A percentile compares a stretch with the other conserved stretches of the same genome.
Conservation (phyloP, 2,888 invertebrate genomes). For the Lacanobia oleracea region DNA sequence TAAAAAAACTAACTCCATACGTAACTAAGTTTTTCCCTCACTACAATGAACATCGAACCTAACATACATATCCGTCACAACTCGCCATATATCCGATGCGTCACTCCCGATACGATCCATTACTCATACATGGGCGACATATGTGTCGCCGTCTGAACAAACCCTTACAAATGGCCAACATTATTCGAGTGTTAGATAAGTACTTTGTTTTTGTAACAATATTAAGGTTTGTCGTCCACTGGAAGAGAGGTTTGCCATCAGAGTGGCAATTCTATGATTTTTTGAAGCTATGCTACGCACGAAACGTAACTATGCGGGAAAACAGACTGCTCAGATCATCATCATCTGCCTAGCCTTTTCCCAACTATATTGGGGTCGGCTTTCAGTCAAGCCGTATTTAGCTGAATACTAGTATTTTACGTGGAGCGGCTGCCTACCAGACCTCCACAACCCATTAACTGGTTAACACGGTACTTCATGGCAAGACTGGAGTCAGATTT, state of each 20-base stretch:
- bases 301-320: too few species aligned
- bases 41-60: slow-evolving; percentile 18
- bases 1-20: slow-evolving; percentile 16
- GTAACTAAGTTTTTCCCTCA: slow-evolving; percentile 19
- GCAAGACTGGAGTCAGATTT: too few species aligned
- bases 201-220: slow-evolving; percentile 51
- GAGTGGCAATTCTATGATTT: too few species aligned
- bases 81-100: slow-evolving; percentile 34
- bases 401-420: too few species aligned
- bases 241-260: background rate
- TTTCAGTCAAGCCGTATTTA: too few species aligned
- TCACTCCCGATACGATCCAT: slow-evolving; percentile 45
- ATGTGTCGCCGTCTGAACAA: slow-evolving; percentile 44
- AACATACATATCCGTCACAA: slow-evolving; percentile 43
- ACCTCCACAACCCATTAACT: too few species aligned
- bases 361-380: too few species aligned
- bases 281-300: too few species aligned
- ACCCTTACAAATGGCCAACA: slow-evolving; percentile 49
- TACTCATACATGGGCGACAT: slow-evolving; percentile 53
- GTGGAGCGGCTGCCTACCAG: too few species aligned
- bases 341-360: too few species aligned
- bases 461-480: too few species aligned
- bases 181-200: slow-evolving; percentile 53
- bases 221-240: slow-evolving; percentile 20
- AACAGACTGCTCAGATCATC: too few species aligned